Evolutionary conservation across 2,888 invertebrate genomes (phyloP).

Genomic region (Drosophila demipolita): DNA sequence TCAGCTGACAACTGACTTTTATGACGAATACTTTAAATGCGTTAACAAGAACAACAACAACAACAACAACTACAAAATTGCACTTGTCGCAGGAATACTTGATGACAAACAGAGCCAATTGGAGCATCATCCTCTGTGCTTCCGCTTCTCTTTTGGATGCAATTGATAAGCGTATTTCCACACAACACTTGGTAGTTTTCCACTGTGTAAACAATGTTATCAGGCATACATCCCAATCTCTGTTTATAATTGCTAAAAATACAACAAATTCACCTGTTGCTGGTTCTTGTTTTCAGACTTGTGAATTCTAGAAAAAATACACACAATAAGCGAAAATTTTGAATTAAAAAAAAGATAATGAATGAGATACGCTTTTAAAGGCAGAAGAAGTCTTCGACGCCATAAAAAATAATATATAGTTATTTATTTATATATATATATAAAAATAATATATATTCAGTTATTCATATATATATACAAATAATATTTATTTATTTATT

Average conservation of each 20-base stretch:
- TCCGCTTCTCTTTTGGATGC: neutral
- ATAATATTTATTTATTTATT: neutral
- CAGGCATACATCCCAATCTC: neutral
- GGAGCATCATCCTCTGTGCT: constrained; percentile 2
- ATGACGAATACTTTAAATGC: neutral
- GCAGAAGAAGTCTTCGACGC: no score
- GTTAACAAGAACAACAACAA: neutral
- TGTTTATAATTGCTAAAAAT: neutral
- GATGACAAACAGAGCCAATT: neutral
- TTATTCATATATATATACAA: neutral
- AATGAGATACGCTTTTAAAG: no score
- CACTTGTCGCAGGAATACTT: neutral
- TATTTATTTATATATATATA: no score
- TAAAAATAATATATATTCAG: no score
- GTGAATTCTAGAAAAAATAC: neutral
- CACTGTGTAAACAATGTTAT: neutral
- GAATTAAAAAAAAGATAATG: no score
- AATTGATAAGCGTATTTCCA: neutral
- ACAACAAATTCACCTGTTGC: neutral
- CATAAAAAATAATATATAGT: neutral
- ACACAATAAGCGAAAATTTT: neutral
- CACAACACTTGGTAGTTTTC: neutral
- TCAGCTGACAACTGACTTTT: constrained; percentile 37
- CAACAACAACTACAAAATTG: neutral
- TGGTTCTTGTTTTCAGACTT: neutral